phyloP scores from a whole-genome alignment of 2,888 invertebrate genomes.

The Agonopterix subpropinquella region DNA sequence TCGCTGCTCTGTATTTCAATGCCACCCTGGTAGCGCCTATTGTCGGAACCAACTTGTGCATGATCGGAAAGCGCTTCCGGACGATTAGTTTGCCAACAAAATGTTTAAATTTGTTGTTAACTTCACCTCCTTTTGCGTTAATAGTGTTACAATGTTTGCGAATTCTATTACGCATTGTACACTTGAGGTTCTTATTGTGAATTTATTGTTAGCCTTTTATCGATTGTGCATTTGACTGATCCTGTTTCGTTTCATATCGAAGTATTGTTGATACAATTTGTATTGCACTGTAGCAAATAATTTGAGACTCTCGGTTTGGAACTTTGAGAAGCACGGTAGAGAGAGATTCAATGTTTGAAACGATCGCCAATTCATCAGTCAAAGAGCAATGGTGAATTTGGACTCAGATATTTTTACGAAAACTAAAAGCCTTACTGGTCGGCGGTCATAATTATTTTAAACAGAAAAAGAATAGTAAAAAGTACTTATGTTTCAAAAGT shows the following conservation, averaged over 20 bases:
- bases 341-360: no score
- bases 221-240: constrained; percentile 57
- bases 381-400: no score
- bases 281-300: neutral
- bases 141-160: constrained; percentile 72
- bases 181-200: constrained; percentile 43
- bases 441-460: no score
- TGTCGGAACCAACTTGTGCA: constrained; percentile 58
- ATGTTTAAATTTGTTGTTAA: constrained; percentile 73
- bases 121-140: constrained; percentile 71
- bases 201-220: constrained; percentile 48
- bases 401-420: no score
- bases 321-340: no score
- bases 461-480: no score
- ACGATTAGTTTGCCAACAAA: constrained; percentile 63
- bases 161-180: constrained; percentile 73
- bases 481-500: no score
- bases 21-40: constrained; percentile 61
- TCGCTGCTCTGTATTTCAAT: constrained; percentile 27
- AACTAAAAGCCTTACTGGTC: no score
- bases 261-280: constrained; percentile 7
- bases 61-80: constrained; percentile 63
- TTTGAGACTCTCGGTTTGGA: no score
- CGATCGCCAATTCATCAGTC: no score
- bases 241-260: constrained; percentile 31